These are phyloP conservation scores for Andrena camellia DNA, from an alignment of 2,888 invertebrate species.

Conservation along the genomic window DNA sequence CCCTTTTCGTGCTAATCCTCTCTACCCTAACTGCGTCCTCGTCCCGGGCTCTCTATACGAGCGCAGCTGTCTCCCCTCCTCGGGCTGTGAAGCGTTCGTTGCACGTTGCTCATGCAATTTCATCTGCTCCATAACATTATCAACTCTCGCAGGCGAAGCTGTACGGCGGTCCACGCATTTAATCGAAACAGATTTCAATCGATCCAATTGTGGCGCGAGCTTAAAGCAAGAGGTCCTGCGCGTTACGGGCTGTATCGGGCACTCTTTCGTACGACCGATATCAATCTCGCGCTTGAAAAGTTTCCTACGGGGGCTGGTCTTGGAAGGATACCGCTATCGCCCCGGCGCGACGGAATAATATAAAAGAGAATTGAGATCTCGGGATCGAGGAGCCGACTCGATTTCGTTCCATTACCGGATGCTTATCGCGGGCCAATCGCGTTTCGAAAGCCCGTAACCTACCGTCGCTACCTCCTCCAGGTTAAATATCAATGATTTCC, in stretches of 20 bases:
- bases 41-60: not conserved
- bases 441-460: too few species aligned
- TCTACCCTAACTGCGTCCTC: not conserved
- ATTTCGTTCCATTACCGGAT: conserved; percentile 12
- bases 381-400: not conserved
- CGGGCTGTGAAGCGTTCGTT: conserved; percentile 15
- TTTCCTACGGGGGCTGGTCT: conserved; percentile 12
- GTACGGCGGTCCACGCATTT: conserved; percentile 61
- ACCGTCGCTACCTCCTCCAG: not conserved
- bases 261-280: conserved; percentile 51
- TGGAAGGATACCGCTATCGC: not conserved
- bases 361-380: conserved; percentile 30
- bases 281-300: conserved; percentile 43
- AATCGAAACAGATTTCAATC: conserved; percentile 61
- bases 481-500: conserved; percentile 9
- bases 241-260: conserved; percentile 14
- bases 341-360: not conserved
- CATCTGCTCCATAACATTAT: conserved; percentile 65
- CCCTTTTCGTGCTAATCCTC: conserved; percentile 26
- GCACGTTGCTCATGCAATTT: conserved; percentile 39
- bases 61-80: conserved; percentile 26
- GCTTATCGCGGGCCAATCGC: not conserved
- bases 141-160: conserved; percentile 67
- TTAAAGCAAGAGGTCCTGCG: not conserved
- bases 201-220: conserved; percentile 11